These are phyloP conservation scores for Atta cephalotes DNA, from an alignment of 1,140 invertebrate genomes.

Conservation along the genomic window DNA sequence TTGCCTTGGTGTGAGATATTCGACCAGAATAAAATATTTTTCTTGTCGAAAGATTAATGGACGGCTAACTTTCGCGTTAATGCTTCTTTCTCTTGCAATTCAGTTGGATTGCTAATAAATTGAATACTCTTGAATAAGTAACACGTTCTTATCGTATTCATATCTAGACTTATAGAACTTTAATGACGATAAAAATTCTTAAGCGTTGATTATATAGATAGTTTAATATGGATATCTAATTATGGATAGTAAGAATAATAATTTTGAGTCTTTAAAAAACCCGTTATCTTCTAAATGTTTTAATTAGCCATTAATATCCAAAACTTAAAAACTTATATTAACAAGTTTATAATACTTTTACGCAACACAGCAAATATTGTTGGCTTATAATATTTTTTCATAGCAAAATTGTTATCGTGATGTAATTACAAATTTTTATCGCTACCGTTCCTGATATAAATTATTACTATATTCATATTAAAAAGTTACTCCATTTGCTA, in stretches of 20 bases:
- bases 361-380: background rate
- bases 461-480: background rate
- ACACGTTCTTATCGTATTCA: slow-evolving; percentile 21
- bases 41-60: slow-evolving; percentile 47
- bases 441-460: background rate
- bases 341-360: background rate
- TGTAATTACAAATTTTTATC: background rate
- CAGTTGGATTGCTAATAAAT: slow-evolving; percentile 42
- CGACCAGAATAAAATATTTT: slow-evolving; percentile 17
- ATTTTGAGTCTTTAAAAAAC: background rate
- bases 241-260: background rate
- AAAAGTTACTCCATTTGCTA: background rate
- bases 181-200: background rate
- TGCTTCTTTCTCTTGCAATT: background rate
- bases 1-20: background rate
- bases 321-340: background rate
- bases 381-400: background rate
- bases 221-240: background rate
- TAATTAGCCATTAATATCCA: slow-evolving; percentile 2
- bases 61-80: slow-evolving; percentile 13
- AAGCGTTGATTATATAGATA: background rate
- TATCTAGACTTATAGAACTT: background rate
- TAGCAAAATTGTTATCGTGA: background rate
- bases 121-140: background rate
- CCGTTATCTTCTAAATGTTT: background rate